Base-by-base conservation (phyloP, 2,888 invertebrate species). In the Tetragonula carbonaria region DNA sequence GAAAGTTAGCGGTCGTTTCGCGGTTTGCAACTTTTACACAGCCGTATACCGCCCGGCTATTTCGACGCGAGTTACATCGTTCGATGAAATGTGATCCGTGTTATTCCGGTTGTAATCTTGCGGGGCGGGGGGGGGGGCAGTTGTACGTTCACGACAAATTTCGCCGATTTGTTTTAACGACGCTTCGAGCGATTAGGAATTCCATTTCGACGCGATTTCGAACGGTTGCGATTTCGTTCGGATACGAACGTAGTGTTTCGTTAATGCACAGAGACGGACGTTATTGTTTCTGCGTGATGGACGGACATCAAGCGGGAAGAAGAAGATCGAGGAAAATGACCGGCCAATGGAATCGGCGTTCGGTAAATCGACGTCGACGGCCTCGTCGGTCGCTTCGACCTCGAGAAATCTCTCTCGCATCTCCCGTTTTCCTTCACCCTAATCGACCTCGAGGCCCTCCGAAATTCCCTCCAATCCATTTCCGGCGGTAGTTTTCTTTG, bases 231-330 rank as follows among this genome's bases (percentile, higher is more conserved):
- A 38, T 8, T 28, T 28, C 11, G 45, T 45, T 45, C 45, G 45
- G 91, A 88, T 75, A 88, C 85, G 90, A 90, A 90, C 90, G 88
- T 91, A 91, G 88, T 91, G 91, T 90, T 91, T 91, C 88, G 89
- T 92, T 91, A 91, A 92, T 90, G 86, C 83, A 11, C 13, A 66
- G n/a, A 18, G 63, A 71, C 75, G n/a, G 62, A 71, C 71, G 63
- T 76, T 72, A 62, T 80, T 77, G 76, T 76, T 81, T 68, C 75
- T n/a, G 16, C 59, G 70, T n/a, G 67, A 70, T 65, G 59, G 66
- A 66, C 53, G 57, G 62, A 51, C n/a, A 53, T 67, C 66, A 38
- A 74, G 63, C 21, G 50, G 38, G 62, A 73, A 73, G 66, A 73
- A 73, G 66, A 62, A 80, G 63, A 77, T 71, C 53, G 78, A 85